phyloP scores from a whole-genome alignment of 23 tunicate genomes.

The Clavelina lepadiformis region DNA sequence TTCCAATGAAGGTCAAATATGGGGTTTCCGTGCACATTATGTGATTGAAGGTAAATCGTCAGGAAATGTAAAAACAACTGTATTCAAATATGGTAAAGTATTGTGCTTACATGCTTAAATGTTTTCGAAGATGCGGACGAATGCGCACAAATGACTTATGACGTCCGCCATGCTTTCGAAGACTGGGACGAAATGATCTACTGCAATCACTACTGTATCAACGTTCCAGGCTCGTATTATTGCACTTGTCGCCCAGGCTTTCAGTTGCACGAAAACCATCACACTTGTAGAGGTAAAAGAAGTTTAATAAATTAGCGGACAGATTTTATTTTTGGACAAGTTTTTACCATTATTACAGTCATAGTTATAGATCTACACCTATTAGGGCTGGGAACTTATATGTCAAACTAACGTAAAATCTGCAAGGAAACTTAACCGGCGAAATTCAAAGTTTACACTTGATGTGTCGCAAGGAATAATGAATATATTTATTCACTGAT shows the following conservation, averaged over 20 bases:
- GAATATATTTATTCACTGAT: too few relatives aligned
- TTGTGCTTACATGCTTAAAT: too few relatives aligned
- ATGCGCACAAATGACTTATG: slow-evolving; percentile 36
- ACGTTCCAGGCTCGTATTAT: slow-evolving; percentile 63
- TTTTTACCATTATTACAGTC: too few relatives aligned
- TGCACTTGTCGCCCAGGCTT: slow-evolving; percentile 74
- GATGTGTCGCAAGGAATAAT: too few relatives aligned
- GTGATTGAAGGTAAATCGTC: slow-evolving; percentile 33
- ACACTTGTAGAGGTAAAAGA: slow-evolving; percentile 66
- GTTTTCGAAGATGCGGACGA: slow-evolving; percentile 50
- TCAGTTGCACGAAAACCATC: slow-evolving; percentile 51
- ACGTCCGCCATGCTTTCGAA: slow-evolving; percentile 11
- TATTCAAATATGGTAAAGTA: too few relatives aligned
- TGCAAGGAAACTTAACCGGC: too few relatives aligned
- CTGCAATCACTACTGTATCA: slow-evolving; percentile 71
- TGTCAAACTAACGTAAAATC: too few relatives aligned
- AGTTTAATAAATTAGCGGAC: neutral
- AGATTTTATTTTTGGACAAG: too few relatives aligned
- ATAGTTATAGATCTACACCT: too few relatives aligned
- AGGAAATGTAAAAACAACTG: too few relatives aligned
- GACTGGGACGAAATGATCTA: slow-evolving; percentile 78
- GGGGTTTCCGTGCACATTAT: slow-evolving; percentile 60
- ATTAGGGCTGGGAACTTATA: too few relatives aligned
- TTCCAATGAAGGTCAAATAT: slow-evolving; percentile 44
- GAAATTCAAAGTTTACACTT: too few relatives aligned